phyloP scores from a whole-genome alignment of 1,140 invertebrate species.

The Aphelenchoides besseyi region DNA sequence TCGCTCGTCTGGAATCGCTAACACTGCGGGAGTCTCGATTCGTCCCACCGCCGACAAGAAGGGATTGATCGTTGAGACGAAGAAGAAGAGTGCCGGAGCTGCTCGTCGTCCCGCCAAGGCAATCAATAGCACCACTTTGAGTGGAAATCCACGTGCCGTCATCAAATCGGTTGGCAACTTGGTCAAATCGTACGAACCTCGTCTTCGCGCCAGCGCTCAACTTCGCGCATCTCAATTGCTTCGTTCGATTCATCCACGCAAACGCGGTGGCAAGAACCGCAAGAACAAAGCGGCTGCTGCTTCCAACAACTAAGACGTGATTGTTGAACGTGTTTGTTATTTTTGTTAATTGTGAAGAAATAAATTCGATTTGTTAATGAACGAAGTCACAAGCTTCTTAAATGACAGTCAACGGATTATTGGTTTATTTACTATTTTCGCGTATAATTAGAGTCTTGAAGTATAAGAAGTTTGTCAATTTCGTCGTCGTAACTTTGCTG shows the following conservation, averaged over 20 bases:
- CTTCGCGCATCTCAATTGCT: constrained; percentile 2
- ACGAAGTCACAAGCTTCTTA: too few species aligned
- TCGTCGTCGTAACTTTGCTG: constrained; percentile 11
- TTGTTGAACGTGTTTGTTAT: background rate
- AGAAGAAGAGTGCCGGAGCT: constrained; percentile 13
- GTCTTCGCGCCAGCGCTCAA: background rate
- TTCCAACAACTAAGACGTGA: background rate
- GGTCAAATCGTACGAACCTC: constrained; percentile 18
- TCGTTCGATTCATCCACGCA: constrained; percentile 2
- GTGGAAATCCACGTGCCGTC: background rate
- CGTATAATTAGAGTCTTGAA: too few species aligned
- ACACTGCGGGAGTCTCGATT: constrained; percentile 8
- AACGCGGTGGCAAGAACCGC: background rate
- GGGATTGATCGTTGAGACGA: constrained; percentile 15
- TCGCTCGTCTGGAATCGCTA: constrained; percentile 3
- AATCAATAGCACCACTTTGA: background rate
- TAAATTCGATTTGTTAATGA: background rate
- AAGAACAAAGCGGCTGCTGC: background rate
- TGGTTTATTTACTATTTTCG: background rate
- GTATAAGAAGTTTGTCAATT: too few species aligned
- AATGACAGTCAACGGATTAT: background rate
- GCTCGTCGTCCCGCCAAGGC: background rate
- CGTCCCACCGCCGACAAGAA: constrained; percentile 16
- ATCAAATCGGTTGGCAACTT: background rate
- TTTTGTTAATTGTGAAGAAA: constrained; percentile 3